These are phyloP conservation scores for Isoperla grammatica DNA, from an alignment of 2,888 invertebrate species.

Conservation along the genomic window DNA sequence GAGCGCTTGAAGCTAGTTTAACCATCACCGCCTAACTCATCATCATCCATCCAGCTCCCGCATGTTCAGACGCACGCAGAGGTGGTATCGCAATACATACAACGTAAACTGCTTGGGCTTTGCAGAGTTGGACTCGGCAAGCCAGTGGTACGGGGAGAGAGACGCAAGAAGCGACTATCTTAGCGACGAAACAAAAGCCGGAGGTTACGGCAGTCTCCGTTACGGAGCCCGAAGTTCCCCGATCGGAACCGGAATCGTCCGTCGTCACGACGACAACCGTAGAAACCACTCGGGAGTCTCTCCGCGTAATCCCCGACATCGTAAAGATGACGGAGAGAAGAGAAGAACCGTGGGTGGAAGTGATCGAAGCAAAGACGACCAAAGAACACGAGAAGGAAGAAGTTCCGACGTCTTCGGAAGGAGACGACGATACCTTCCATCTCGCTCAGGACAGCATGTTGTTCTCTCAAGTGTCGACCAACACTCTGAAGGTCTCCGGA, in stretches of 20 bases:
- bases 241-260: too few relatives aligned
- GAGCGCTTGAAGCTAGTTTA: too few relatives aligned
- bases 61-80: too few relatives aligned
- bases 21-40: too few relatives aligned
- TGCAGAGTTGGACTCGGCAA: slow-evolving; percentile 40
- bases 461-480: slow-evolving; percentile 59
- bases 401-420: slow-evolving; percentile 7
- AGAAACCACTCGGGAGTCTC: too few relatives aligned
- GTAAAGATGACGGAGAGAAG: background rate
- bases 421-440: slow-evolving; percentile 49
- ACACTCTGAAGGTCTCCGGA: slow-evolving; percentile 20
- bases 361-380: slow-evolving; percentile 34
- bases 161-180: slow-evolving; percentile 33
- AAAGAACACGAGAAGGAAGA: slow-evolving; percentile 3
- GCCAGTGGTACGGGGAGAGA: slow-evolving; percentile 44
- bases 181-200: slow-evolving; percentile 20
- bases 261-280: too few relatives aligned
- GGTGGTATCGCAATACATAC: too few relatives aligned
- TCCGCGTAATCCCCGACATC: background rate
- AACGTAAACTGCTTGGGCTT: too few relatives aligned
- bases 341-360: background rate
- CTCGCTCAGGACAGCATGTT: slow-evolving; percentile 61
- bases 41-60: too few relatives aligned
- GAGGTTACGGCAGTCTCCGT: background rate
- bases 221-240: slow-evolving; percentile 12